Percentiles rank a stretch among this genome's conserved stretches.
Conservation (phyloP, 1,140 invertebrate species). For the Drosophila grimshawi region DNA sequence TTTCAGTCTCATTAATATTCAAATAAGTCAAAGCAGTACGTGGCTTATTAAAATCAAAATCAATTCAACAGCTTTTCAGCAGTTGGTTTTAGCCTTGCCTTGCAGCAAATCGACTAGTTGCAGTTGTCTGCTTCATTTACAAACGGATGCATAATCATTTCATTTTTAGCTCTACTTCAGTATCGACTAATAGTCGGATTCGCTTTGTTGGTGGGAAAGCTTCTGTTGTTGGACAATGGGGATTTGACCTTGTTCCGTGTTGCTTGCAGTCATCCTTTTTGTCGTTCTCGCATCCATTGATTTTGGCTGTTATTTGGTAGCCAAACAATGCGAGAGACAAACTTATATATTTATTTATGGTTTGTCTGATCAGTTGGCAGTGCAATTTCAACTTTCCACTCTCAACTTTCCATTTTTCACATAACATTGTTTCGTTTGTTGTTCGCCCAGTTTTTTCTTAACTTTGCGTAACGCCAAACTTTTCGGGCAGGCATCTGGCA, state of each 20-base stretch:
- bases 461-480: slow-evolving; percentile 51
- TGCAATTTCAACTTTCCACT: slow-evolving; percentile 1
- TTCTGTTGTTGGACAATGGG: slow-evolving; percentile 46
- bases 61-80: neutral
- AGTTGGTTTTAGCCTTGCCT: slow-evolving; percentile 27
- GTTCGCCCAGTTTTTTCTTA: slow-evolving; percentile 33
- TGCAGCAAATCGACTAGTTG: slow-evolving; percentile 46
- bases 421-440: slow-evolving; percentile 11
- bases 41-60: neutral
- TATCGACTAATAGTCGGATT: slow-evolving; percentile 23
- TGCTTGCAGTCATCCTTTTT: slow-evolving; percentile 5
- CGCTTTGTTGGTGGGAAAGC: slow-evolving; percentile 23
- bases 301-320: slow-evolving; percentile 63
- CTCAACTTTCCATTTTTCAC: slow-evolving; percentile 5
- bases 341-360: slow-evolving; percentile 58
- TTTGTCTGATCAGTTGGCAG: slow-evolving; percentile 25
- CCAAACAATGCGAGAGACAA: slow-evolving; percentile 57
- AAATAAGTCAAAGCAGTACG: neutral
- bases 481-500: slow-evolving; percentile 29
- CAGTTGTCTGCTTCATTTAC: slow-evolving; percentile 55
- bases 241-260: slow-evolving; percentile 55
- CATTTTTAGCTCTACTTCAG: slow-evolving; percentile 15
- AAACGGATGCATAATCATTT: slow-evolving; percentile 36
- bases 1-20: neutral
- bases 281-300: slow-evolving; percentile 50